A percentile compares a stretch with the other conserved stretches of the same genome.
Evolutionary conservation across 2,113 vertebrate genomes (phyloP).

Genomic region (Dicaeum eximium): DNA sequence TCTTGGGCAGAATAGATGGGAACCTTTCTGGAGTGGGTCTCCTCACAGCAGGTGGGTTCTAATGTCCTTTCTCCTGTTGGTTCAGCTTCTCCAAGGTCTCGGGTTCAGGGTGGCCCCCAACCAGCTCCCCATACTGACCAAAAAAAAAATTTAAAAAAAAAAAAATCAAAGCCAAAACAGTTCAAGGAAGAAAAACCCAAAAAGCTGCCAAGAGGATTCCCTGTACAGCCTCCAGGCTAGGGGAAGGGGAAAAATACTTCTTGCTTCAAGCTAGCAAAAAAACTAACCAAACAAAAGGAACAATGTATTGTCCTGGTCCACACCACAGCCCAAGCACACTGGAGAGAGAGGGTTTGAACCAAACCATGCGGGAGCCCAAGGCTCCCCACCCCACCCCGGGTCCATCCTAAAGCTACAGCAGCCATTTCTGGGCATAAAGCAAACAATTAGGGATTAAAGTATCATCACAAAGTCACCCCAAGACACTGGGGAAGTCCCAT

Average conservation of each 20-base stretch:
- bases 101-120: not conserved
- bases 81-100: not conserved
- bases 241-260: not conserved
- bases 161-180: accelerated
- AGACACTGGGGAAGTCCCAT: not conserved
- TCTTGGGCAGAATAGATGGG: not conserved
- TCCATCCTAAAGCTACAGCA: not conserved
- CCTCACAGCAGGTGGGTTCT: not conserved
- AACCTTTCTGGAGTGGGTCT: not conserved
- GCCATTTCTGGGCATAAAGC: not conserved
- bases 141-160: not conserved
- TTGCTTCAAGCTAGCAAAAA: not conserved
- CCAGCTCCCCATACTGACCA: not conserved
- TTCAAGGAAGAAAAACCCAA: not conserved
- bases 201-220: not conserved
- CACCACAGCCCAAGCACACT: not conserved
- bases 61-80: not conserved
- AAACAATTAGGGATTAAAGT: accelerated
- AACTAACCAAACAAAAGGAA: not conserved
- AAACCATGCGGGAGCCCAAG: not conserved
- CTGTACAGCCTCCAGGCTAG: not conserved
- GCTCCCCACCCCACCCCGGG: not conserved
- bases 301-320: not conserved
- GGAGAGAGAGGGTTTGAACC: not conserved
- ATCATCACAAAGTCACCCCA: not conserved